Base-by-base conservation (phyloP, 2,888 invertebrate genomes). In the Phytoseiulus persimilis region DNA sequence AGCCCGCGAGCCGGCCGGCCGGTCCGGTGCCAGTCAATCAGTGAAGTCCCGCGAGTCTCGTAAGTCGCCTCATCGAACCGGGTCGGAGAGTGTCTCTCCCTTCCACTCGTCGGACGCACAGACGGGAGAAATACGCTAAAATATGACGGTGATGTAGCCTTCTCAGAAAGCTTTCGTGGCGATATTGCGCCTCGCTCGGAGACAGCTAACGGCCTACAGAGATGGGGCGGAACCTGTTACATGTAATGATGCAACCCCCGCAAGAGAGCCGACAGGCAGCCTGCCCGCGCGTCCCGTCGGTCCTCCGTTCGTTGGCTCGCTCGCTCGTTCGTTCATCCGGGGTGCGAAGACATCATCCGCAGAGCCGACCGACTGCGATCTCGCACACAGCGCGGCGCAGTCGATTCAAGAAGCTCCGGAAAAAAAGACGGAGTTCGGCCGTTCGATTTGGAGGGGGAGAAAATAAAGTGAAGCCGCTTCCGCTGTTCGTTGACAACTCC, bases 141-240 rank as follows among this genome's bases (percentile, higher is more conserved):
- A 65, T 6, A 65, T 65, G 65, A 65, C n/a, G n/a, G n/a, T 65
- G 65, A 65, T 23, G 65, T 11, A 65, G 65, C 65, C 28, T 65
- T 65, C 65, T 65, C 65, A 65, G 65, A 65, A 65, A 65, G 65
- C 65, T 65, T 65, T 65, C 18, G 65, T 65, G 65, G 14, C 65
- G 65, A 65, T 65, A 65, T 28, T 65, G 65, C 65, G 65, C 28
- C 18, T 87, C 32, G 2, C 45, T 45, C 18, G 87, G 45, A 87
- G 45, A 32, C 87, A 45, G 32, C 87, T 32, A 87, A 87, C 87
- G 87, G 87, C 87, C 87, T 87, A 87, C 33, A 32, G 83, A 83
- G 87, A 87, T 87, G 87, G 87, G 87, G 31, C 45, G 33, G 87
- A 87, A 87, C 87, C 87, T 87, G 87, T 87, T 87, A 87, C 87